Base-by-base conservation (phyloP, 2,888 invertebrate genomes). In the Perithous albicinctus region DNA sequence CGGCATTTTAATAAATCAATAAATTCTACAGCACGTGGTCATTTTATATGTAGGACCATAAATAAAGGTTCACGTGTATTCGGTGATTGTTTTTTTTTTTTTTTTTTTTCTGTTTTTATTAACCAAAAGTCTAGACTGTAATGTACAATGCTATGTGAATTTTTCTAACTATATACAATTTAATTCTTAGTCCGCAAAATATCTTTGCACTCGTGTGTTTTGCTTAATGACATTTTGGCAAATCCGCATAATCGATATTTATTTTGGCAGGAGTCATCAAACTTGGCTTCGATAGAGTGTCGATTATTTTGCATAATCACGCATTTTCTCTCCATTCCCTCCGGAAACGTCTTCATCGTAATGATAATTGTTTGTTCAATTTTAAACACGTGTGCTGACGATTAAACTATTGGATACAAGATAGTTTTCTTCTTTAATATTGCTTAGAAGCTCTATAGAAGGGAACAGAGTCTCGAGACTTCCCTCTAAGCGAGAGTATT, bases 131-230 rank as follows among this genome's bases (percentile, higher is more conserved):
- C 90, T 89, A 89, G 77, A 83, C 87, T 88, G 85, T 87, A 87
- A 89, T 90, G 88, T 86, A 88, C 87, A 88, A 87, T 86, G 86
- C 87, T 88, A 86, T 86, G 84, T 88, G 85, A 87, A 66, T 63
- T 70, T 80, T 67, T 86, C 86, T 86, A 89, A 88, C 87, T 90
- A 90, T 90, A 85, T 90, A 90, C 90, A 89, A 87, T 89, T 87
- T 83, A 85, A 88, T 88, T 85, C 84, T 85, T 69, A 61, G 73
- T 77, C 77, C 64, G 64, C 80, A 66, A 76, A 70, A 56, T 59
- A 76, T 66, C 56, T 76, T 75, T 67, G 54, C 74, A 69, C 51
- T 64, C 76, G 46, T 59, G 26, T 78, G 73, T 75, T 51, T 10
- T 54, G 63, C 35, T 46, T 18, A 70, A 70, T 41, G 69, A 78